Percentiles rank a stretch among this genome's conserved stretches.
These are phyloP conservation scores for Crotophaga sulcirostris DNA, from an alignment of 2,113 vertebrate species.

Conservation along the genomic window DNA sequence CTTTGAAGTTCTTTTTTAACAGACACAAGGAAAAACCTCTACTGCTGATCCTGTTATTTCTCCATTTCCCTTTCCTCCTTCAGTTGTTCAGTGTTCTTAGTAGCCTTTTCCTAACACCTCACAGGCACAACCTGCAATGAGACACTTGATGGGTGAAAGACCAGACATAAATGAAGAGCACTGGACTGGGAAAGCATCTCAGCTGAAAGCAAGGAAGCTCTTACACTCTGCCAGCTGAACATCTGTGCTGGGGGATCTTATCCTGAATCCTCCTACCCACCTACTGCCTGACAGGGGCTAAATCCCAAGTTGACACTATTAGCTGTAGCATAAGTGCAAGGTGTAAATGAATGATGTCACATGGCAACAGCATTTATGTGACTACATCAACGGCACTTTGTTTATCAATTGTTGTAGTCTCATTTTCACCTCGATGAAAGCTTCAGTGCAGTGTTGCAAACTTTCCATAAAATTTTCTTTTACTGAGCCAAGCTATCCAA, in stretches of 20 bases:
- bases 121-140: background rate
- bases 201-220: background rate
- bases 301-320: background rate
- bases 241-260: background rate
- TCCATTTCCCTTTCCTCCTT: background rate
- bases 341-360: background rate
- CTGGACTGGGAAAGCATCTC: background rate
- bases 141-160: background rate
- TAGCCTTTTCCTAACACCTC: background rate
- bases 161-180: background rate
- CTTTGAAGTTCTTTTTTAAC: background rate
- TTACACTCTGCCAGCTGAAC: background rate
- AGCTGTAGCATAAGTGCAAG: background rate
- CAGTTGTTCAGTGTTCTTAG: background rate
- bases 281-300: background rate
- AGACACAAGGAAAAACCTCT: background rate
- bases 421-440: background rate
- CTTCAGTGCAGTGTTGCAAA: background rate
- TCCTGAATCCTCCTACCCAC: background rate
- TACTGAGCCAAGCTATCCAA: background rate
- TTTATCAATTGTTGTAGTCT: background rate
- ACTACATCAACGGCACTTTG: background rate
- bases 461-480: background rate
- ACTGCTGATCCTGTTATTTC: background rate
- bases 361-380: background rate